A percentile compares a stretch with the other conserved stretches of the same genome.
phyloP scores from a whole-genome alignment of 2,797 vertebrate genomes.

The Paedocypris micromegethes region DNA sequence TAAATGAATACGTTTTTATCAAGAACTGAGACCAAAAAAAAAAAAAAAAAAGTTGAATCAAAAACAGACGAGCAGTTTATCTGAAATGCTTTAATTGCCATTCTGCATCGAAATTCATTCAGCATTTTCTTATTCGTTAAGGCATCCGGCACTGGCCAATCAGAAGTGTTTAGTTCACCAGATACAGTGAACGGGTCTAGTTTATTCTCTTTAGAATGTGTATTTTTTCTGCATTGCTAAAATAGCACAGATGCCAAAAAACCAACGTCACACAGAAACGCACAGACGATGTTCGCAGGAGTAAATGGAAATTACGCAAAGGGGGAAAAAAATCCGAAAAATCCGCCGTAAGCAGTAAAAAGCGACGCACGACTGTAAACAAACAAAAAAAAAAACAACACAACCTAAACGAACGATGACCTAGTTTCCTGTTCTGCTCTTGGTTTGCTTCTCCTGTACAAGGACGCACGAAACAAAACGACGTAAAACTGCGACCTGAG shows the following conservation, averaged over 20 bases:
- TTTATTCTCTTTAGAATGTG: not conserved
- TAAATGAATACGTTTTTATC: not conserved
- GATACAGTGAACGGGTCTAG: conserved; percentile 12
- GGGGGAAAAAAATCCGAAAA: no score
- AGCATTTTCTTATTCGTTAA: conserved; percentile 19
- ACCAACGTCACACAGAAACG: not conserved
- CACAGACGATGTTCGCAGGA: not conserved
- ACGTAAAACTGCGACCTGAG: conserved; percentile 12
- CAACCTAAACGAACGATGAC: conserved; percentile 6
- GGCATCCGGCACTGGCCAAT: conserved; percentile 27
- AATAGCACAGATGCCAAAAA: not conserved
- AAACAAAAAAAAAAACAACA: conserved; percentile 13
- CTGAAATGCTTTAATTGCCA: conserved; percentile 35
- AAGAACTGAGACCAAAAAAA: no score
- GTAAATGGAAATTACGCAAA: no score
- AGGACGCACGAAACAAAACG: not conserved
- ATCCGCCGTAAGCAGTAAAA: conserved; percentile 3
- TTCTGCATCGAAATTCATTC: conserved; percentile 25
- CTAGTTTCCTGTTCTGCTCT: conserved; percentile 1
- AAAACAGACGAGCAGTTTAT: not conserved
- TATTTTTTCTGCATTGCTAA: not conserved
- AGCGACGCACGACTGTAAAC: conserved; percentile 32
- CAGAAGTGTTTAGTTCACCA: not conserved
- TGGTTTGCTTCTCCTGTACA: not conserved
- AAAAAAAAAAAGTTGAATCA: not conserved